Conservation (phyloP, 2,888 invertebrate species). For the Macaria notata region DNA sequence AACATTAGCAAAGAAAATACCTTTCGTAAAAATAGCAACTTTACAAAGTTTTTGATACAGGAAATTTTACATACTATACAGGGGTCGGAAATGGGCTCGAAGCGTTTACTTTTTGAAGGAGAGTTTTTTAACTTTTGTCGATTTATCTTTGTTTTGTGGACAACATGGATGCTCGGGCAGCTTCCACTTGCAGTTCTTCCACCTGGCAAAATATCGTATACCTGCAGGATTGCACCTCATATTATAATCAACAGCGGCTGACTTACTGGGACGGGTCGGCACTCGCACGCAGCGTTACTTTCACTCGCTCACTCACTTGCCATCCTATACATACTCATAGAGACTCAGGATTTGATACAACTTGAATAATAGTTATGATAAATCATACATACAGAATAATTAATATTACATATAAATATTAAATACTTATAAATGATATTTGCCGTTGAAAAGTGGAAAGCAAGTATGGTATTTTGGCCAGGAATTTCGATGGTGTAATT, state of each 20-base stretch:
- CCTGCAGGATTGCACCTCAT: constrained; percentile 84
- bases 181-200: constrained; percentile 91
- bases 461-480: constrained; percentile 51
- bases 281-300: constrained; percentile 37
- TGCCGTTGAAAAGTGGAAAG: constrained; percentile 27
- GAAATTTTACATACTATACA: constrained; percentile 67
- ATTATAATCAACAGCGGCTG: constrained; percentile 79
- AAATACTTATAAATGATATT: too few species aligned
- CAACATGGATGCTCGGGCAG: constrained; percentile 86
- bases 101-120: constrained; percentile 79
- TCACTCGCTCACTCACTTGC: constrained; percentile 20
- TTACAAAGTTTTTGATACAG: constrained; percentile 71
- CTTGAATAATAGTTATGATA: neutral
- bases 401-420: neutral
- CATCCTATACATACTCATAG: constrained; percentile 15
- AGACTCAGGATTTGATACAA: neutral
- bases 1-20: constrained; percentile 60
- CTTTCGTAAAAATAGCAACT: constrained; percentile 78
- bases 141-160: constrained; percentile 84
- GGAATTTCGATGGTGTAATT: constrained; percentile 32
- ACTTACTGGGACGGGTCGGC: constrained; percentile 51
- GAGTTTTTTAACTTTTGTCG: constrained; percentile 73
- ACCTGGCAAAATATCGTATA: constrained; percentile 93
- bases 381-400: neutral
- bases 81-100: constrained; percentile 63